A percentile compares a stretch with the other conserved stretches of the same genome.
Conservation (phyloP, 37 sponge, comb jelly and placozoan genomes). For the Amphimedon queenslandica region DNA sequence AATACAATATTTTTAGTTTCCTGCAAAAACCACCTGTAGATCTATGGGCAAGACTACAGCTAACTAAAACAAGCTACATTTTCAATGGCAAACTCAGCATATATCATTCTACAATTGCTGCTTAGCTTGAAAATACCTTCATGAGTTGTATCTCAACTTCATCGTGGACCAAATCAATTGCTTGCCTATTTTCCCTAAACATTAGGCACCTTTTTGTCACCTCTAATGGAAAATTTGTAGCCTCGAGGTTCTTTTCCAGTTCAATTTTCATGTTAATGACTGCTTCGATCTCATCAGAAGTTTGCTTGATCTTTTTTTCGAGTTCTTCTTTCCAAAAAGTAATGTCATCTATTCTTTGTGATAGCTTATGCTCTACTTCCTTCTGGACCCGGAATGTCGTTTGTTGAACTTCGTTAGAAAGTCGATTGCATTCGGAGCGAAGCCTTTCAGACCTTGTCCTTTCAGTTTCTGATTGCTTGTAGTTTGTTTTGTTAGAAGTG, state of each 20-base stretch:
- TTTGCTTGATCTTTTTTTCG: constrained; percentile 52
- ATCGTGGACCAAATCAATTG: constrained; percentile 89
- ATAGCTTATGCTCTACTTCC: constrained; percentile 78
- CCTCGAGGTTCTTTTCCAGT: constrained; percentile 66
- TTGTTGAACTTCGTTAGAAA: constrained; percentile 73
- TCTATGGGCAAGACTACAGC: too few relatives aligned
- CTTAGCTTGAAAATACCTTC: too few relatives aligned
- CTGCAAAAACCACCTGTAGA: too few relatives aligned
- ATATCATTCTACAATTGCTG: too few relatives aligned
- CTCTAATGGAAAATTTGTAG: constrained; percentile 73
- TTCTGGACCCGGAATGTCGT: constrained; percentile 68
- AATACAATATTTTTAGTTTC: too few relatives aligned
- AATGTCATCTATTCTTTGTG: constrained; percentile 76
- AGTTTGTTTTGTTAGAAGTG: constrained; percentile 71
- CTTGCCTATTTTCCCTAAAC: constrained; percentile 61
- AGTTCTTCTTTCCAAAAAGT: constrained; percentile 94
- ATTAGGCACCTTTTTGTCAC: constrained; percentile 65
- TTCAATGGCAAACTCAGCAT: too few relatives aligned
- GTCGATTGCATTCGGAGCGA: constrained; percentile 77
- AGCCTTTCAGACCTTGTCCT: constrained; percentile 78
- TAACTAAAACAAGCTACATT: too few relatives aligned
- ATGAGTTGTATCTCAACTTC: constrained; percentile 88
- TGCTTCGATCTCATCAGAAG: constrained; percentile 57
- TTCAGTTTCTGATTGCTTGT: constrained; percentile 71
- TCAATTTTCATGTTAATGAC: constrained; percentile 55